A percentile compares a stretch with the other conserved stretches of the same genome.
phyloP scores from a whole-genome alignment of 2,888 invertebrate genomes.

The Theristus sp. region DNA sequence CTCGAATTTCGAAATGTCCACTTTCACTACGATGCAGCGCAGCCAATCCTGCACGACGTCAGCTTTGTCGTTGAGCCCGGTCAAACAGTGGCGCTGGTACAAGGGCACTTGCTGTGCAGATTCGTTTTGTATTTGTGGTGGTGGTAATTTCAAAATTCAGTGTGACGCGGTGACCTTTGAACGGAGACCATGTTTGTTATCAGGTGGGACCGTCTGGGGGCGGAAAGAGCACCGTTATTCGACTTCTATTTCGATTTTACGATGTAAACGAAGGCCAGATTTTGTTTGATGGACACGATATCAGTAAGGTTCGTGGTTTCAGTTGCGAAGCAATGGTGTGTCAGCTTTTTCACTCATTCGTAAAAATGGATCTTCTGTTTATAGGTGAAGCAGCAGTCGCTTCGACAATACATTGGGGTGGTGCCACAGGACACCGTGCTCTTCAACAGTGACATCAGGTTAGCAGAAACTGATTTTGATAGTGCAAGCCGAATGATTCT shows the following conservation, averaged over 20 bases:
- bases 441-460: slow-evolving; percentile 32
- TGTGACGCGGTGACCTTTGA: neutral
- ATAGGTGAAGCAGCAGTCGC: slow-evolving; percentile 34
- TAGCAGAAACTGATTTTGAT: no score
- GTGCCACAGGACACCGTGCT: slow-evolving; percentile 37
- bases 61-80: slow-evolving; percentile 50
- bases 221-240: slow-evolving; percentile 37
- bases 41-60: slow-evolving; percentile 18
- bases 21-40: slow-evolving; percentile 68
- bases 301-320: slow-evolving; percentile 20
- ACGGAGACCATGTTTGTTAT: slow-evolving; percentile 1
- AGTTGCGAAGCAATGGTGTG: neutral
- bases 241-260: slow-evolving; percentile 37
- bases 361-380: neutral
- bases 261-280: slow-evolving; percentile 32
- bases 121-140: no score
- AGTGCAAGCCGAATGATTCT: no score
- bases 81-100: slow-evolving; percentile 47
- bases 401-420: slow-evolving; percentile 37
- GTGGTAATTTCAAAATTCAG: no score
- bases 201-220: slow-evolving; percentile 33
- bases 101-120: no score
- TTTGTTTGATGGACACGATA: slow-evolving; percentile 32
- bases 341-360: neutral
- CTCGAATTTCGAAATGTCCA: slow-evolving; percentile 75